phyloP scores from a whole-genome alignment of 2,113 vertebrate genomes.

The Galeopterus variegatus region DNA sequence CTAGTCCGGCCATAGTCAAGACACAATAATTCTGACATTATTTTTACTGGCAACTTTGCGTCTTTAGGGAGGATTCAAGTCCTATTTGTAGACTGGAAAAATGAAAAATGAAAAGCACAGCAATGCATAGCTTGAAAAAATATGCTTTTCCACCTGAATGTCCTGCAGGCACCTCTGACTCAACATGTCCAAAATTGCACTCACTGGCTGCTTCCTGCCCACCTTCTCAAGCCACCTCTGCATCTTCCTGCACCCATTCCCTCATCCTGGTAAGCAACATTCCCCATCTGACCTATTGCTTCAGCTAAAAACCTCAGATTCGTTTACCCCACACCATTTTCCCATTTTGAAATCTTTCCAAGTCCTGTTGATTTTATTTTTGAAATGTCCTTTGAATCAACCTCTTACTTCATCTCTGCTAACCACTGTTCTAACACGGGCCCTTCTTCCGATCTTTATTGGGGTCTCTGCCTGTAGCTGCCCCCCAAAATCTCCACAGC shows the following conservation, averaged over 20 bases:
- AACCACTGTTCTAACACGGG: background rate
- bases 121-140: background rate
- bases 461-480: background rate
- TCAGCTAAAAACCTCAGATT: background rate
- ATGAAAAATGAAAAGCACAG: background rate
- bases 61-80: conserved; percentile 51
- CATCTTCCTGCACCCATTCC: fast-evolving
- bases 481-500: background rate
- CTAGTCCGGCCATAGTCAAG: conserved; percentile 23
- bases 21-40: conserved; percentile 40
- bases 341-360: background rate
- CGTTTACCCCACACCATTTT: background rate
- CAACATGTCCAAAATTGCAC: background rate
- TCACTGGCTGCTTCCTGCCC: fast-evolving
- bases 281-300: background rate
- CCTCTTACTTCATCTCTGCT: background rate
- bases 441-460: background rate
- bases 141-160: background rate
- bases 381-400: background rate
- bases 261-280: background rate
- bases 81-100: conserved; percentile 22
- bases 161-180: background rate
- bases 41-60: conserved; percentile 43
- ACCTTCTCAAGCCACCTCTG: background rate
- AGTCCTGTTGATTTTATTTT: background rate